Conservation (phyloP, 2,888 invertebrate genomes). For the Glaucopsyche alexis region DNA sequence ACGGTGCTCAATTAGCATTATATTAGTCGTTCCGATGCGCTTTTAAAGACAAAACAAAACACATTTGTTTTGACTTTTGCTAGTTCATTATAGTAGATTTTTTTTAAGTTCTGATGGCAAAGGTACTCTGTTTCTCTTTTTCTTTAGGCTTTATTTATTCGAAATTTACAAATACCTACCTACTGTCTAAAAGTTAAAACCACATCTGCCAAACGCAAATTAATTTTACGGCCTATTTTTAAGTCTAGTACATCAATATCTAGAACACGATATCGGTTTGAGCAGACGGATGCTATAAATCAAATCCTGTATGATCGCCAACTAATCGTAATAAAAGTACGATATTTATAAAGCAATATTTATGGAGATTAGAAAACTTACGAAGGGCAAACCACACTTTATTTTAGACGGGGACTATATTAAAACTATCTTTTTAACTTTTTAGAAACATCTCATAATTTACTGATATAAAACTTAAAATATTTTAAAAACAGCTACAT, state of each 20-base stretch:
- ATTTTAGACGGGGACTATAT: not conserved
- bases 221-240: conserved; percentile 30
- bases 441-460: too few relatives aligned
- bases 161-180: too few relatives aligned
- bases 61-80: not conserved
- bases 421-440: too few relatives aligned
- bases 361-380: not conserved
- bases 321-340: conserved; percentile 28
- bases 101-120: too few relatives aligned
- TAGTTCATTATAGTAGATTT: too few relatives aligned
- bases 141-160: too few relatives aligned
- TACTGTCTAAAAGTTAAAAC: not conserved
- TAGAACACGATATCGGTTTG: conserved; percentile 13
- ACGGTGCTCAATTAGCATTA: conserved; percentile 16
- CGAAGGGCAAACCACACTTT: not conserved
- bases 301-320: conserved; percentile 38
- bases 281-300: conserved; percentile 46
- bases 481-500: too few relatives aligned
- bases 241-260: conserved; percentile 9
- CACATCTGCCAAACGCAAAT: conserved; percentile 29
- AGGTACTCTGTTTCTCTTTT: too few relatives aligned
- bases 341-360: not conserved
- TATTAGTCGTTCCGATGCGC: not conserved
- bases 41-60: not conserved
- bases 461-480: too few relatives aligned